Percentiles rank a stretch among this genome's conserved stretches.
phyloP scores from a whole-genome alignment of 1,140 invertebrate genomes.

The Hyposmocoma kahamanoa region DNA sequence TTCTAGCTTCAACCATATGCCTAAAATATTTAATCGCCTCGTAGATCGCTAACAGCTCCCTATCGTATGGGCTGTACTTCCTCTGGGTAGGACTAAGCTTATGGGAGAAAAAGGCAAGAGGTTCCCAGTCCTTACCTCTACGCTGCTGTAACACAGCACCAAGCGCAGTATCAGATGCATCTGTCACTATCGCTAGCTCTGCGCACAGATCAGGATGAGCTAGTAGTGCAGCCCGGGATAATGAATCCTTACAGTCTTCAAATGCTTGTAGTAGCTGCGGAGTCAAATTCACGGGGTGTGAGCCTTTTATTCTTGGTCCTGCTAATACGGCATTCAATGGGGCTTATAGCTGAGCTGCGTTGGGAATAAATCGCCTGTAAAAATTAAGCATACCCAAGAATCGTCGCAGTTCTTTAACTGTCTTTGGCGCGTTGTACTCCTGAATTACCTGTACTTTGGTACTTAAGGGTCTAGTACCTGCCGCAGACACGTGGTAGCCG shows the following conservation, averaged over 20 bases:
- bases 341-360: constrained; percentile 1
- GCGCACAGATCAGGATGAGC: constrained; percentile 1
- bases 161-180: constrained; percentile 5
- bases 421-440: constrained; percentile 15
- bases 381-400: constrained; percentile 49
- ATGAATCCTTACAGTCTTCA: constrained; percentile 1
- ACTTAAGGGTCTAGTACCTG: constrained; percentile 1
- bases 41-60: constrained; percentile 6
- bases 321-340: constrained; percentile 1
- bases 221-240: constrained; percentile 1
- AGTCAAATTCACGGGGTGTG: constrained; percentile 4
- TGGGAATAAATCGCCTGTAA: constrained; percentile 36
- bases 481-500: constrained; percentile 19
- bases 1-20: constrained; percentile 1
- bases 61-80: constrained; percentile 10
- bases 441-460: constrained; percentile 9
- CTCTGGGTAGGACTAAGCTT: constrained; percentile 2
- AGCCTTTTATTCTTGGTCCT: constrained; percentile 4
- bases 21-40: background rate
- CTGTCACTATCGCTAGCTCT: background rate
- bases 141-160: constrained; percentile 7
- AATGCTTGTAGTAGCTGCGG: constrained; percentile 4
- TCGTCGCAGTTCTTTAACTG: constrained; percentile 22
- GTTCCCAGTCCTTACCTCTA: constrained; percentile 16
- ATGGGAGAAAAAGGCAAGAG: constrained; percentile 4